Evolutionary conservation across 1,140 invertebrate species (phyloP).

Genomic region (Anastrepha ludens): DNA sequence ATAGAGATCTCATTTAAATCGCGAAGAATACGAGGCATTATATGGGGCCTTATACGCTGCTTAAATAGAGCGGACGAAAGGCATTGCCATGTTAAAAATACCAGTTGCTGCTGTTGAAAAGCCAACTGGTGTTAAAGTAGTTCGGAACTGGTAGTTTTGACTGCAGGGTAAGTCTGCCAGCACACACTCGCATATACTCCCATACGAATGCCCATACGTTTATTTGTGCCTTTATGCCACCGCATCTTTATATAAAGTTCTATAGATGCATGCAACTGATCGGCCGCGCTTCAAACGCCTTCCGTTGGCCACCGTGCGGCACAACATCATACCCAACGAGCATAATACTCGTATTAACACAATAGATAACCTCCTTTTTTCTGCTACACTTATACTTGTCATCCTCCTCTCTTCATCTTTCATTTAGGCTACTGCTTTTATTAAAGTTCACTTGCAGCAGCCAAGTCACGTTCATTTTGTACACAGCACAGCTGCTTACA

Average conservation of each 20-base stretch:
- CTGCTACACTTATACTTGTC: not conserved
- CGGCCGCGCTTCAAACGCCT: conserved; percentile 1
- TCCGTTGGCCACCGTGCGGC: not conserved
- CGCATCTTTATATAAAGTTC: not conserved
- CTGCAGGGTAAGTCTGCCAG: not conserved
- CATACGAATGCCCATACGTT: no score
- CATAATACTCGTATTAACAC: not conserved
- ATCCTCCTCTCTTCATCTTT: not conserved
- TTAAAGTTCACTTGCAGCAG: not conserved
- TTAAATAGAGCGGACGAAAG: no score
- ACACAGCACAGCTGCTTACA: not conserved
- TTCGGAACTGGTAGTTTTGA: no score
- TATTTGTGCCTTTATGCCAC: not conserved
- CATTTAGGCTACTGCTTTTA: conserved; percentile 22
- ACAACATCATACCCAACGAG: not conserved
- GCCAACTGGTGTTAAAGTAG: no score
- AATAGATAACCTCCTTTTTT: not conserved
- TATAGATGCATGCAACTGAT: not conserved
- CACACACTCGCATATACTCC: not conserved
- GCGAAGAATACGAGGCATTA: no score
- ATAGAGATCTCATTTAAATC: no score
- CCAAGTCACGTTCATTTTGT: conserved; percentile 23
- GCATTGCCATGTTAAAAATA: no score
- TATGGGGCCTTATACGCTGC: no score
- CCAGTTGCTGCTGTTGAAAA: no score